phyloP scores from a whole-genome alignment of 1,140 invertebrate genomes.

The Drosophila punjabiensis region DNA sequence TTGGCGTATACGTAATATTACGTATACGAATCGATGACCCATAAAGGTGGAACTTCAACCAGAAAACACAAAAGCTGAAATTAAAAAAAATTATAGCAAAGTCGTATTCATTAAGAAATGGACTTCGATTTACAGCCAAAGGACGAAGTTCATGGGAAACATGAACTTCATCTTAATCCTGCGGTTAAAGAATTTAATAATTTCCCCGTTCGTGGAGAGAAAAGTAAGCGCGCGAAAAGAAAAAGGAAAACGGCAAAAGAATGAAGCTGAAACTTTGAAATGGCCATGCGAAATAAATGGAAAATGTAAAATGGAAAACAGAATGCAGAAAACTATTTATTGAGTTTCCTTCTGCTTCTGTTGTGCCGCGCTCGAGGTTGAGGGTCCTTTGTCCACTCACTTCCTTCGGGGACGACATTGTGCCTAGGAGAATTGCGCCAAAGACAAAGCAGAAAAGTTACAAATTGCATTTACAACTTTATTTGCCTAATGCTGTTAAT shows the following conservation, averaged over 20 bases:
- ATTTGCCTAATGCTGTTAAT: constrained; percentile 76
- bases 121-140: not conserved
- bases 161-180: constrained; percentile 18
- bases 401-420: constrained; percentile 60
- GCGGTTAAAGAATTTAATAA: constrained; percentile 30
- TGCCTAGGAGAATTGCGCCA: constrained; percentile 49
- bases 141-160: constrained; percentile 12
- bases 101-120: not conserved
- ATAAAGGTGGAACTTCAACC: not conserved
- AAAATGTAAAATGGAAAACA: constrained; percentile 61
- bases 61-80: not conserved
- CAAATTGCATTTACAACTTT: constrained; percentile 80
- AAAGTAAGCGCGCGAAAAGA: constrained; percentile 11
- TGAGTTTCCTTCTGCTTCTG: constrained; percentile 67
- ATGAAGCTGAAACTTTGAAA: constrained; percentile 53
- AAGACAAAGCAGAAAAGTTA: constrained; percentile 74
- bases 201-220: constrained; percentile 14
- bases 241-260: constrained; percentile 3
- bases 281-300: constrained; percentile 56
- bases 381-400: constrained; percentile 45
- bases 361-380: constrained; percentile 21
- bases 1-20: constrained; percentile 27
- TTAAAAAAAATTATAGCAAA: not conserved
- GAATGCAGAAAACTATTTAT: constrained; percentile 73
- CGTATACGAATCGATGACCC: constrained; percentile 25